Base-by-base conservation (phyloP, 1,140 invertebrate species). In the Magallana angulata region DNA sequence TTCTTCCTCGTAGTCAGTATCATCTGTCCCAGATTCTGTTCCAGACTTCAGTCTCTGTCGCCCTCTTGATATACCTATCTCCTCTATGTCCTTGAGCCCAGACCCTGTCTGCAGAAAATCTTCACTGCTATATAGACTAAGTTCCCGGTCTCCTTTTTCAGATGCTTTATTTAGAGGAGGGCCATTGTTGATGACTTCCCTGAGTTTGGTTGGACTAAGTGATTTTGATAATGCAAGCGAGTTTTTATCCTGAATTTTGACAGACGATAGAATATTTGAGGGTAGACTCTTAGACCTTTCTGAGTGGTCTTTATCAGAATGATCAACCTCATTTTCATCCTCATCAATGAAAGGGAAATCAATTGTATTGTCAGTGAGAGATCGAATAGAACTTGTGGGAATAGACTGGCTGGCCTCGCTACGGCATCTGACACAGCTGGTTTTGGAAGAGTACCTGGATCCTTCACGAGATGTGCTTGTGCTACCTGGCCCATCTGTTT, bases 321-420 rank as follows among this genome's bases (percentile, higher is more conserved):
- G 57, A 11, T 83, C 48, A 11, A n/a, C 16, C 11, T 24, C 16
- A 24, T 8, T 81, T 81, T 64, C 60, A 16, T 64, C 60, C 60
- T 24, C 24, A 30, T 89, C 88, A 71, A 83, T 83, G 87, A 85
- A 89, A 24, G 88, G 88, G 82, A 89, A 84, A 68, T 89, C 84
- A 48, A 80, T 58, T 57, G 62, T 87, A 3, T 76, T 85, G 30
- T 85, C 85, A n/a, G 71, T 64, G 56, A 81, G 68, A 68, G 86
- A 88, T 86, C 86, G 82, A n/a, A 88, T 85, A 36, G 30, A 88
- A 48, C 30, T 83, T 82, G 48, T 80, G 30, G 56, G 85, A 58
- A 36, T 84, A 8, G 14, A 68, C 87, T 62, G 88, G 85, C 84
- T 84, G 16, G 86, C 88, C 82, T 89, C 62, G 30, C 57, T 64